These are phyloP conservation scores for Chesias legatella DNA, from an alignment of 2,888 invertebrate genomes.

Conservation along the genomic window DNA sequence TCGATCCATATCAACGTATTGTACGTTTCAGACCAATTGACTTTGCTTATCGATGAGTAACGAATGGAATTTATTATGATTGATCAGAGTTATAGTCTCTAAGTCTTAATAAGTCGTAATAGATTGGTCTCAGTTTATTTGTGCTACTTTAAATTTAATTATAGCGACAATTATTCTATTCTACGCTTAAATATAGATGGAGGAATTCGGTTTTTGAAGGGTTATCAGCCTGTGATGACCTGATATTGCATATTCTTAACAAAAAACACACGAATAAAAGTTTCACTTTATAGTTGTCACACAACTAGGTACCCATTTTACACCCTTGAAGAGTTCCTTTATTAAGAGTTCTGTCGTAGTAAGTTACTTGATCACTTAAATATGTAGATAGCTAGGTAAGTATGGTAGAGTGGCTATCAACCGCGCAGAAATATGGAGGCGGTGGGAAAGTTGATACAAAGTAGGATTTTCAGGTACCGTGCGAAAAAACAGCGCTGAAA, in stretches of 20 bases:
- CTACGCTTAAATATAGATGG: too few species aligned
- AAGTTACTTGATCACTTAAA: constrained; percentile 46
- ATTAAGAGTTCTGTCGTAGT: constrained; percentile 19
- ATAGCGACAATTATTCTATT: too few species aligned
- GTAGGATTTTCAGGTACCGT: constrained; percentile 72
- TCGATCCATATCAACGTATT: constrained; percentile 59
- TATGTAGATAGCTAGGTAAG: constrained; percentile 56
- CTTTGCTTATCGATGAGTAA: constrained; percentile 28
- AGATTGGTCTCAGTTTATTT: too few species aligned
- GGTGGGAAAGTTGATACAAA: constrained; percentile 71
- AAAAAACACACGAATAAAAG: too few species aligned
- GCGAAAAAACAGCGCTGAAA: constrained; percentile 36
- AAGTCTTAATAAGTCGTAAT: neutral
- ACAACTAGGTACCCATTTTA: neutral
- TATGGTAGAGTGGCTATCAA: constrained; percentile 53
- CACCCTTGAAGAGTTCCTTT: constrained; percentile 15
- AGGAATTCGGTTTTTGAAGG: too few species aligned
- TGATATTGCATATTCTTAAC: too few species aligned
- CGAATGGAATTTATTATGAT: constrained; percentile 19
- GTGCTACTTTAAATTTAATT: too few species aligned
- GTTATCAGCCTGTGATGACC: too few species aligned
- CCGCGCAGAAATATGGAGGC: constrained; percentile 69
- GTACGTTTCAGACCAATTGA: constrained; percentile 32
- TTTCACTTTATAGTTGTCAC: too few species aligned
- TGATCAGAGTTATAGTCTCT: constrained; percentile 9